These are phyloP conservation scores for Prenolepis imparis DNA, from an alignment of 2,888 invertebrate genomes.

Conservation along the genomic window DNA sequence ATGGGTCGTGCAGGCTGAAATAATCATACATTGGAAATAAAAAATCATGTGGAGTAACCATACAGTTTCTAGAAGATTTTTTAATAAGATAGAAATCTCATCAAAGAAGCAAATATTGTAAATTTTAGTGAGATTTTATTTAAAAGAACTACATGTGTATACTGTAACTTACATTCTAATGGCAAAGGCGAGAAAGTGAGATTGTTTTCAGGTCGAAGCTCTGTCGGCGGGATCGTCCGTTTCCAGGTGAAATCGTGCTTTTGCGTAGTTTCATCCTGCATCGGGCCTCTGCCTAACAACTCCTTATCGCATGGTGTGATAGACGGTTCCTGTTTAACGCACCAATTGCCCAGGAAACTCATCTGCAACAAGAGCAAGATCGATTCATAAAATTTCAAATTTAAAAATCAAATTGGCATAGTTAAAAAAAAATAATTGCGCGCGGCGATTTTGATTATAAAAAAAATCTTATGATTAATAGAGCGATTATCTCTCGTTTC, in stretches of 20 bases:
- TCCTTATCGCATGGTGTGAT: slow-evolving; percentile 77
- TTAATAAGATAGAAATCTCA: background rate
- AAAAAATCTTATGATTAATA: background rate
- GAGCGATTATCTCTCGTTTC: background rate
- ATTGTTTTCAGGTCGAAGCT: slow-evolving; percentile 71
- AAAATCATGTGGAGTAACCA: background rate
- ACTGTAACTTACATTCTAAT: slow-evolving; percentile 75
- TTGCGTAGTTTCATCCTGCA: slow-evolving; percentile 91
- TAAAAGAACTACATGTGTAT: background rate
- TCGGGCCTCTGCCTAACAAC: slow-evolving; percentile 87
- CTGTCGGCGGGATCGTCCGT: slow-evolving; percentile 39
- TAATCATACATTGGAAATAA: slow-evolving; percentile 5
- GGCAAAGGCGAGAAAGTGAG: slow-evolving; percentile 72
- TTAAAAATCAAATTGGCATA: background rate
- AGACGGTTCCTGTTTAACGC: slow-evolving; percentile 74
- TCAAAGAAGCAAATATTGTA: background rate
- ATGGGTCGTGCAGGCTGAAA: slow-evolving; percentile 88
- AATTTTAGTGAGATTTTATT: background rate
- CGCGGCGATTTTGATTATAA: background rate
- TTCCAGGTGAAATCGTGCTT: slow-evolving; percentile 90
- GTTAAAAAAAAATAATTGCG: background rate
- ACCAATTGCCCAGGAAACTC: slow-evolving; percentile 84
- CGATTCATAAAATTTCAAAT: background rate
- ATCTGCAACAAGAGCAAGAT: slow-evolving; percentile 69
- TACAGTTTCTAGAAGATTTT: background rate